Evolutionary conservation across 1,140 invertebrate species (phyloP).

Genomic region (Dreissena rostriformis): DNA sequence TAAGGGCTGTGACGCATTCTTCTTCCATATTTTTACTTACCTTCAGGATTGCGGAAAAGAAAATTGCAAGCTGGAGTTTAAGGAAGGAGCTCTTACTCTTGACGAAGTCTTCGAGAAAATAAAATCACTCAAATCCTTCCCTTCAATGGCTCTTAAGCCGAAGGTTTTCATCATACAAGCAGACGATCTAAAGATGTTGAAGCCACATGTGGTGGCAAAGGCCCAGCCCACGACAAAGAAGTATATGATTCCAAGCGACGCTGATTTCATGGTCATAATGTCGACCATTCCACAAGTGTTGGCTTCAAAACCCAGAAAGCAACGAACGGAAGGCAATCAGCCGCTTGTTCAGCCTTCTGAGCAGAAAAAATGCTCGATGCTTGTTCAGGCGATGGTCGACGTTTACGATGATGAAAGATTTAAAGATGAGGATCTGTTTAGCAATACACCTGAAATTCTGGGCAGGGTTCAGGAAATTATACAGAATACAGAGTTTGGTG

Average conservation of each 20-base stretch:
- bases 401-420: too few species aligned
- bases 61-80: not conserved
- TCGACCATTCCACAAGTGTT: not conserved
- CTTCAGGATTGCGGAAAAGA: not conserved
- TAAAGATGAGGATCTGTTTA: too few species aligned
- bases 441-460: too few species aligned
- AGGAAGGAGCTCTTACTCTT: not conserved
- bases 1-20: not conserved
- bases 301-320: not conserved
- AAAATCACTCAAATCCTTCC: not conserved
- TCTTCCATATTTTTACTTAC: not conserved
- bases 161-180: conserved; percentile 5
- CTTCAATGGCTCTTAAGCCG: not conserved
- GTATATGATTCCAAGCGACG: not conserved
- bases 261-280: not conserved
- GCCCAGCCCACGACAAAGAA: not conserved
- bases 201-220: not conserved
- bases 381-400: too few species aligned
- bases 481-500: too few species aligned
- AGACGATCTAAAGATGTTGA: not conserved
- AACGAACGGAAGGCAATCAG: not conserved
- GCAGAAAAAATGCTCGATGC: too few species aligned
- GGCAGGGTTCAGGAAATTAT: too few species aligned
- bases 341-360: not conserved
- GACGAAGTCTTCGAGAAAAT: not conserved